Evolutionary conservation across 2,797 vertebrate species (phyloP).

Genomic region (Labroides dimidiatus): DNA sequence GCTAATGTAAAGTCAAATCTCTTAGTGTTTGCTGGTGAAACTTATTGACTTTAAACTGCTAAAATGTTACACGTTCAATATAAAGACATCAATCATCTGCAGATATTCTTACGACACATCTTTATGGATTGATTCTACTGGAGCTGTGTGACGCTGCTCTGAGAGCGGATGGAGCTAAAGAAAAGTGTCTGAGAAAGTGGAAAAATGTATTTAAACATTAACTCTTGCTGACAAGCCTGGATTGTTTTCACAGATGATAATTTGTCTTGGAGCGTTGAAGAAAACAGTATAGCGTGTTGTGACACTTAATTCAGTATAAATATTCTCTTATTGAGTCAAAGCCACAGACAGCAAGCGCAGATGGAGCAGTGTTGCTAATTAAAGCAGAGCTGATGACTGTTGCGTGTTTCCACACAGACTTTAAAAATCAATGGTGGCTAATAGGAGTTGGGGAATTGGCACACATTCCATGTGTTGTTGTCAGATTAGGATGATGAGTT

Average conservation of each 20-base stretch:
- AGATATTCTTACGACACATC: no score
- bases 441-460: conserved; percentile 25
- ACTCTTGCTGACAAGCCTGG: background rate
- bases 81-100: no score
- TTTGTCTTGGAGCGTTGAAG: background rate
- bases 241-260: background rate
- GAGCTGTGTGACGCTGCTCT: background rate
- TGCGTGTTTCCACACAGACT: conserved; percentile 10
- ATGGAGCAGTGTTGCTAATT: conserved; percentile 45
- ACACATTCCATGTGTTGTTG: conserved; percentile 44
- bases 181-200: background rate
- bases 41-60: no score
- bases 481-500: conserved; percentile 49
- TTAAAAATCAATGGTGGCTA: conserved; percentile 38
- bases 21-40: no score
- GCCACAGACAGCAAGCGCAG: conserved; percentile 1
- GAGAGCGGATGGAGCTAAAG: background rate
- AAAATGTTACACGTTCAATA: no score
- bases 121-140: background rate
- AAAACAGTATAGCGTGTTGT: background rate
- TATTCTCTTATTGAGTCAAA: background rate
- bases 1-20: no score
- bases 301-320: background rate
- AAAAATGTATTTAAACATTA: background rate
- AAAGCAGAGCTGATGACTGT: conserved; percentile 44